Percentiles rank a stretch among this genome's conserved stretches.
Evolutionary conservation across 1,140 invertebrate species (phyloP).

Genomic region (Drosophila kanapiae): DNA sequence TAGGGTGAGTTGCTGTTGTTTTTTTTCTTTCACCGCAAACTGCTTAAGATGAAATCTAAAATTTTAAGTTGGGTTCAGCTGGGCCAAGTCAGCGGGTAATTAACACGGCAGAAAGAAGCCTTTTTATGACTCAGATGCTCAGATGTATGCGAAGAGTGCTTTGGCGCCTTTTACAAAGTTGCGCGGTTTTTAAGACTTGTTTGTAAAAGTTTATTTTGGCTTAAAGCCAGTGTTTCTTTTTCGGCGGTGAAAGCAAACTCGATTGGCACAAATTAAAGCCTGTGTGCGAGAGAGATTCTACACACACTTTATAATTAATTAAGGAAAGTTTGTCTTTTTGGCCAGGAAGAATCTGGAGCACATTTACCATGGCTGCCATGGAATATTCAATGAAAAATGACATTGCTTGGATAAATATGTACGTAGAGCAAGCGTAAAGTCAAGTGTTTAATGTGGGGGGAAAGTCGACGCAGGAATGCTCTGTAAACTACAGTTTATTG

Average conservation of each 20-base stretch:
- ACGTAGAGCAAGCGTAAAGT: conserved; percentile 24
- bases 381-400: conserved; percentile 63
- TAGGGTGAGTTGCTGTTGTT: not conserved
- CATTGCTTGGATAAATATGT: conserved; percentile 42
- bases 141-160: conserved; percentile 8
- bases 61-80: not conserved
- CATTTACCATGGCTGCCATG: conserved; percentile 44
- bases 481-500: not conserved
- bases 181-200: conserved; percentile 52
- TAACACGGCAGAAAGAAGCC: conserved; percentile 17
- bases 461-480: conserved; percentile 6
- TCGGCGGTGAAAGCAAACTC: conserved; percentile 11
- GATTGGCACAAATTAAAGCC: conserved; percentile 24
- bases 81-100: conserved; percentile 22
- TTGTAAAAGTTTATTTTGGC: conserved; percentile 35
- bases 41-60: conserved; percentile 43
- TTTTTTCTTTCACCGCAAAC: conserved; percentile 11
- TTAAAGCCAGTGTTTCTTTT: conserved; percentile 1
- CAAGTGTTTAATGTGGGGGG: not conserved
- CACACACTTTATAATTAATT: conserved; percentile 66
- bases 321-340: conserved; percentile 58
- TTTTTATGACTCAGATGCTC: conserved; percentile 25
- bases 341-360: conserved; percentile 34
- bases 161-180: conserved; percentile 49
- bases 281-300: not conserved